phyloP scores from a whole-genome alignment of 2,113 vertebrate species.

The Prinia subflava region DNA sequence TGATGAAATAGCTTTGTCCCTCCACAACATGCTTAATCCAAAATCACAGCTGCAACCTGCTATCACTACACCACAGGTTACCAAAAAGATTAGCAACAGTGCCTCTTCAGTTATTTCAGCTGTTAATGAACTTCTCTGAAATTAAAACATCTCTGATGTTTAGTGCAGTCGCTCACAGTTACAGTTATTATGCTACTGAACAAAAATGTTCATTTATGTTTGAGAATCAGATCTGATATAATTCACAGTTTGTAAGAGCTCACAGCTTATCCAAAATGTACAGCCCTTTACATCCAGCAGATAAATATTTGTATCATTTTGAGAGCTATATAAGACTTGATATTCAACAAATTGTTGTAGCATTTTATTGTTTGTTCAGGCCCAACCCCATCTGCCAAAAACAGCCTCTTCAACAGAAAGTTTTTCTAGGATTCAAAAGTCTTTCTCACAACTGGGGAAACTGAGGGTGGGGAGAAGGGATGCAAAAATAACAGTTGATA shows the following conservation, averaged over 20 bases:
- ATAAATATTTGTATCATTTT: background rate
- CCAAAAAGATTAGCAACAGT: background rate
- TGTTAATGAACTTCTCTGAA: background rate
- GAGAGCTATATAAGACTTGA: background rate
- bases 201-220: background rate
- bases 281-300: background rate
- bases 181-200: background rate
- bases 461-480: rapidly evolving
- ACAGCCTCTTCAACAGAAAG: background rate
- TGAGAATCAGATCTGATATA: background rate
- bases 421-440: background rate
- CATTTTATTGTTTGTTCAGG: background rate
- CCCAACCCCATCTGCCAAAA: background rate
- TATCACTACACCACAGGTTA: background rate
- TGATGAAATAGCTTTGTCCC: background rate
- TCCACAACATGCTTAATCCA: background rate
- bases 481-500: background rate
- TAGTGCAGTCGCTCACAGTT: background rate
- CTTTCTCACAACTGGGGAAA: background rate
- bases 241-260: background rate
- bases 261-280: background rate
- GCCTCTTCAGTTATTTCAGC: background rate
- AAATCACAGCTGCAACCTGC: background rate
- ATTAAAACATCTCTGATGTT: background rate
- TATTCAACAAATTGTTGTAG: background rate